A percentile compares a stretch with the other conserved stretches of the same genome.
These are phyloP conservation scores for Parnassius orleans DNA, from an alignment of 2,888 invertebrate genomes.

Conservation along the genomic window DNA sequence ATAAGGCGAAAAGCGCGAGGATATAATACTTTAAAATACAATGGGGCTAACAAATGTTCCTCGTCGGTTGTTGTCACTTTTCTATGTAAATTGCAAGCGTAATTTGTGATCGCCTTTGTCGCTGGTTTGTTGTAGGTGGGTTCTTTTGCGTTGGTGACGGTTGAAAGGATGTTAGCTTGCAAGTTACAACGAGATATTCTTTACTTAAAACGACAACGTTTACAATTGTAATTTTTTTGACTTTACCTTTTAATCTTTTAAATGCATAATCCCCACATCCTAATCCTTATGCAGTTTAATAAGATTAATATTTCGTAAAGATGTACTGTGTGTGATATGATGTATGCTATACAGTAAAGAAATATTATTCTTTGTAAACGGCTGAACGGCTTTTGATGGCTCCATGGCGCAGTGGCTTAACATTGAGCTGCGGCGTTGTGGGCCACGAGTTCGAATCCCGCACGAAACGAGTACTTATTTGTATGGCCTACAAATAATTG, in stretches of 20 bases:
- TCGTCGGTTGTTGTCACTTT: slow-evolving; percentile 67
- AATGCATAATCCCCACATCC: neutral
- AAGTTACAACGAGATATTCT: slow-evolving; percentile 17
- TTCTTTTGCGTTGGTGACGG: slow-evolving; percentile 41
- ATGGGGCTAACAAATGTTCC: slow-evolving; percentile 74
- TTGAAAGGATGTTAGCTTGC: slow-evolving; percentile 38
- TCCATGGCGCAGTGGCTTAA: too few relatives aligned
- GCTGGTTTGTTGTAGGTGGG: slow-evolving; percentile 28
- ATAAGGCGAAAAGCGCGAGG: slow-evolving; percentile 54
- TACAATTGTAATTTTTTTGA: slow-evolving; percentile 1
- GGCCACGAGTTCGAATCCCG: too few relatives aligned
- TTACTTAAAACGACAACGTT: slow-evolving; percentile 20
- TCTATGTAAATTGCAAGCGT: slow-evolving; percentile 72
- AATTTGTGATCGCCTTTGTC: slow-evolving; percentile 64
- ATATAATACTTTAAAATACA: slow-evolving; percentile 67
- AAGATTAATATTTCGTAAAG: too few relatives aligned
- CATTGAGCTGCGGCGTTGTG: too few relatives aligned
- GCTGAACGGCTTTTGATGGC: too few relatives aligned
- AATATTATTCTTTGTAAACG: neutral
- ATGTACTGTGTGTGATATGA: too few relatives aligned
- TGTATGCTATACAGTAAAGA: neutral
- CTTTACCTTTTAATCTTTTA: slow-evolving; percentile 6
- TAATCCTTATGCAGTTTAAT: too few relatives aligned
- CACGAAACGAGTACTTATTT: too few relatives aligned
- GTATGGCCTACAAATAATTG: too few relatives aligned